Base-by-base conservation (phyloP, 2,888 invertebrate genomes). In the Phengaris alcon region DNA sequence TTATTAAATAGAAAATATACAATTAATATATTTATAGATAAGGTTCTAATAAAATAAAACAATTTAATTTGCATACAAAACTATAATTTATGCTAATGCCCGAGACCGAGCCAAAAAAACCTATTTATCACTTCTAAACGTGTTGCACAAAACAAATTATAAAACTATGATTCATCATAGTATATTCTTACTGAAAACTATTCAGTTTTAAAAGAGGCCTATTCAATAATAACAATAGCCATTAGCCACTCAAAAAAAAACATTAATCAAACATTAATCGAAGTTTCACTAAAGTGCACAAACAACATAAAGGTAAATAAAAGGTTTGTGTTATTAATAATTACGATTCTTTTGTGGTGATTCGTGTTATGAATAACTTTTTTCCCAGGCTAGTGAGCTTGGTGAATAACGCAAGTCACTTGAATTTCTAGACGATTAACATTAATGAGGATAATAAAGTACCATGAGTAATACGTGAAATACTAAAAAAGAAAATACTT, bases 261-360 rank as follows among this genome's bases (percentile, higher is more conserved):
- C 35, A 22, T 52, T 52, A 3, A 64, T 35, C 22, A 22, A 22
- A 64, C 35, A 35, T 52, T 12, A 35, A 35, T 64, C 6, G 64
- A 35, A 64, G 44, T 44, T 64, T 64, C 35, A 44, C 44, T 64
- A 64, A 52, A 64, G 64, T 44, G 64, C 35, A 64, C 15, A 69
- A 48, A 44, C 48, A 48, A 15, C 46, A 48, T 48, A 69, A 69
- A 69, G 69, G n/a, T 48, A 48, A 69, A n/a, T 48, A 69, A 69
- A 48, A 69, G 69, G 69, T 69, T 69, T 10, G 15, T 69, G 48
- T 5, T 69, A 48, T 48, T 69, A 48, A 69, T 48, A 15, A 69
- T 69, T 69, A 69, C 48, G 48, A 69, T 69, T 69, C 48, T 69
- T 69, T 46, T 48, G 48, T 15, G 48, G 48, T 69, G 69, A 69